These are phyloP conservation scores for Trypoxylus dichotomus DNA, from an alignment of 1,140 invertebrate species.

Conservation along the genomic window DNA sequence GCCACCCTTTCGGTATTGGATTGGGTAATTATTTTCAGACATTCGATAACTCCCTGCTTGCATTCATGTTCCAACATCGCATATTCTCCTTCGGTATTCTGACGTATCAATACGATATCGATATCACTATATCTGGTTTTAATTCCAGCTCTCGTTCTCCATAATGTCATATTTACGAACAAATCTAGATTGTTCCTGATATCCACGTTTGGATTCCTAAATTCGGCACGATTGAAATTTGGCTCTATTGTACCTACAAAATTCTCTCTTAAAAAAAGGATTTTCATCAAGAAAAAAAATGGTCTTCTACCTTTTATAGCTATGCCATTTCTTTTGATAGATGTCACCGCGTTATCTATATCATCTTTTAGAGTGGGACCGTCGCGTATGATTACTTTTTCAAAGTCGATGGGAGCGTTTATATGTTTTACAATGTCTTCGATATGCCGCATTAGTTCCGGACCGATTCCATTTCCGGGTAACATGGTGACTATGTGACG, in stretches of 20 bases:
- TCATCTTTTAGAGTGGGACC: conserved; percentile 50
- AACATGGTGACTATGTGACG: conserved; percentile 60
- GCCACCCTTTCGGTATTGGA: conserved; percentile 75
- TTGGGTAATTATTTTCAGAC: conserved; percentile 79
- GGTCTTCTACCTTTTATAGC: conserved; percentile 61
- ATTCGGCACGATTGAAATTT: background rate
- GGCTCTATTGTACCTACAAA: conserved; percentile 14
- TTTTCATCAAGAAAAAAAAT: background rate
- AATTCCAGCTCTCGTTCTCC: conserved; percentile 63
- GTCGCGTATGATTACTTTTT: conserved; percentile 60
- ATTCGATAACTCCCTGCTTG: conserved; percentile 75
- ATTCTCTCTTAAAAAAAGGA: background rate
- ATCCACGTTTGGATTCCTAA: conserved; percentile 32
- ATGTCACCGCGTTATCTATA: conserved; percentile 62
- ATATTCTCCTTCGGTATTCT: conserved; percentile 67
- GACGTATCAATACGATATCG: conserved; percentile 67
- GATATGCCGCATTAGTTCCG: conserved; percentile 61
- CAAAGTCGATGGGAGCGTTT: conserved; percentile 65
- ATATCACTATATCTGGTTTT: conserved; percentile 62
- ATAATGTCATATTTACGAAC: conserved; percentile 69
- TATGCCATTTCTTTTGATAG: conserved; percentile 67
- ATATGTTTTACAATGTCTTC: conserved; percentile 59
- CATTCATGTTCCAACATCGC: conserved; percentile 69
- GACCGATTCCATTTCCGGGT: conserved; percentile 63
- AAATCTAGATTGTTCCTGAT: conserved; percentile 59